phyloP scores from a whole-genome alignment of 2,888 invertebrate genomes.

The Eustalomyia histrio region DNA sequence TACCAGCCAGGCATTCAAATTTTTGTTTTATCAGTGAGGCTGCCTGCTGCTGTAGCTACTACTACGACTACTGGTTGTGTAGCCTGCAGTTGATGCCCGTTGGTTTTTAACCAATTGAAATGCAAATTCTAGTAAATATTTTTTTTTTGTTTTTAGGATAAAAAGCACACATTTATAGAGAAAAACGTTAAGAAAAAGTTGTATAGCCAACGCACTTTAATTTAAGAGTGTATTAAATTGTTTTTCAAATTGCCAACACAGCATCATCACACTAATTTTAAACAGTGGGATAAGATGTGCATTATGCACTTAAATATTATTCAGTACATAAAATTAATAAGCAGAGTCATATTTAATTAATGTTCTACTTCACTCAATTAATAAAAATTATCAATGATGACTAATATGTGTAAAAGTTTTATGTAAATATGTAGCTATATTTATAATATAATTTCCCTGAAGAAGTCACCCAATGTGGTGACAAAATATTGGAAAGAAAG shows the following conservation, averaged over 20 bases:
- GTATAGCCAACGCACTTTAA: conserved; percentile 19
- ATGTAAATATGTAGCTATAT: too few relatives aligned
- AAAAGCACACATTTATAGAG: conserved; percentile 11
- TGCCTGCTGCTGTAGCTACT: not conserved
- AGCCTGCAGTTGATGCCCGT: conserved; percentile 39
- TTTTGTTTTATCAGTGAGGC: not conserved
- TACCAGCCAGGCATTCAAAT: conserved; percentile 6
- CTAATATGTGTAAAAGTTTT: too few relatives aligned
- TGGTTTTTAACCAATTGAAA: conserved; percentile 48
- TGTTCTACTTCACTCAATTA: too few relatives aligned
- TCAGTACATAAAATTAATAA: too few relatives aligned
- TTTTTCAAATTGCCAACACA: conserved; percentile 43
- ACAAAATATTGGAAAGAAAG: too few relatives aligned
- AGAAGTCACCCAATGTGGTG: too few relatives aligned
- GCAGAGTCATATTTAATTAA: too few relatives aligned
- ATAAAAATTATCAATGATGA: too few relatives aligned
- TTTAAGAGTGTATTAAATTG: conserved; percentile 39
- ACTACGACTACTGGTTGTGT: not conserved
- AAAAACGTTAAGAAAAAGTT: not conserved
- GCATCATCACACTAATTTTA: conserved; percentile 22
- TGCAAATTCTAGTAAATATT: conserved; percentile 44
- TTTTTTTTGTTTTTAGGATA: conserved; percentile 18
- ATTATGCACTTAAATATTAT: too few relatives aligned
- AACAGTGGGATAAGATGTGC: not conserved
- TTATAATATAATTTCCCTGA: too few relatives aligned